Percentiles rank a stretch among this genome's conserved stretches.
Conservation (phyloP, 2,888 invertebrate genomes). For the Esperia sulphurella region DNA sequence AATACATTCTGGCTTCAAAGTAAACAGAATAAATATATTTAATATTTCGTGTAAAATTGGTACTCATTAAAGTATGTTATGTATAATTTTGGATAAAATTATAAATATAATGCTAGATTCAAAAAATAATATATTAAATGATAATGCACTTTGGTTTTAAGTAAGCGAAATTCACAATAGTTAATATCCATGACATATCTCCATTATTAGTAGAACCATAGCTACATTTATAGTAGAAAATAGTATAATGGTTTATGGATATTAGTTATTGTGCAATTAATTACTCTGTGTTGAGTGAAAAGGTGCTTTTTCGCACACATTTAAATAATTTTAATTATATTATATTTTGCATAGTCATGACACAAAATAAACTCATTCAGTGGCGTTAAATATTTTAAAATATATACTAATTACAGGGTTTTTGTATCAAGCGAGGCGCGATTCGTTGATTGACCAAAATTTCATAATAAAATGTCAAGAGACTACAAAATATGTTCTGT, state of each 20-base stretch:
- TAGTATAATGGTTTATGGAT: not conserved
- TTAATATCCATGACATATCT: not conserved
- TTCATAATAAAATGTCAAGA: not conserved
- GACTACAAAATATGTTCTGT: not conserved
- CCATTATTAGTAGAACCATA: not conserved
- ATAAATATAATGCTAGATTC: not conserved
- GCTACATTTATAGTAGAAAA: not conserved
- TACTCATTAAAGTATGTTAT: not conserved
- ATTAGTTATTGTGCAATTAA: not conserved
- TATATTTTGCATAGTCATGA: conserved; percentile 26
- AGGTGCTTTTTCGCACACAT: conserved; percentile 41
- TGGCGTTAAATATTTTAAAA: not conserved
- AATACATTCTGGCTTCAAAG: not conserved
- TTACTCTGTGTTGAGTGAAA: conserved; percentile 15
- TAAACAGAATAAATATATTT: no score
- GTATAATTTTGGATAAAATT: not conserved
- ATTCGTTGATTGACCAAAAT: conserved; percentile 2
- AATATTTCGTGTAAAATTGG: not conserved
- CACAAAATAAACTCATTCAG: not conserved
- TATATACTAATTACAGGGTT: conserved; percentile 6
- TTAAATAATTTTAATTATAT: conserved; percentile 22
- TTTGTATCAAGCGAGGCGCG: conserved; percentile 9
- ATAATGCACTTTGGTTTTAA: not conserved
- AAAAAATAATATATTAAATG: not conserved
- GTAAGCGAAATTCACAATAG: not conserved